These are phyloP conservation scores for Psittacula cyanocephala DNA, from an alignment of 2,113 vertebrate species.

Conservation along the genomic window DNA sequence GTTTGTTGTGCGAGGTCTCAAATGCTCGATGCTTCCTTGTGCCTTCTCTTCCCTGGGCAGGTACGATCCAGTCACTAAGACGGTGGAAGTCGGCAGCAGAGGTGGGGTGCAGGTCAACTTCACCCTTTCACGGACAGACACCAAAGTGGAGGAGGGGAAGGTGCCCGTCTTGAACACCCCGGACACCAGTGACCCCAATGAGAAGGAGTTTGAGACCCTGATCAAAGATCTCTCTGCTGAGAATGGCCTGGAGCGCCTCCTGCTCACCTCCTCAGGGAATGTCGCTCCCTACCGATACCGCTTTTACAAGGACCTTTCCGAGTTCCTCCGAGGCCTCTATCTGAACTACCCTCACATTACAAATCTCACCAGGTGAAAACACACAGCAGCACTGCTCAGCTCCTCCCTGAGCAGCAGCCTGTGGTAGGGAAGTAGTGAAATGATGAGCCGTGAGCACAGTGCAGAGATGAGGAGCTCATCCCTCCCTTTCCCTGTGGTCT, in stretches of 20 bases:
- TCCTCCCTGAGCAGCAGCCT: not conserved
- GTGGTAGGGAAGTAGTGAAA: not conserved
- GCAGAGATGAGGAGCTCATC: not conserved
- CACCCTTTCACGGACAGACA: conserved; percentile 78
- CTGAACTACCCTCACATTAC: conserved; percentile 93
- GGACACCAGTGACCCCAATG: conserved; percentile 74
- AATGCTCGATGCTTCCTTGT: not conserved
- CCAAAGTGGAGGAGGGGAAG: conserved; percentile 69
- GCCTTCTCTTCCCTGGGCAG: conserved; percentile 62
- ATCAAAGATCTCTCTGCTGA: conserved; percentile 91
- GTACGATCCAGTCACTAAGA: conserved; percentile 82
- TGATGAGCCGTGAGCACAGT: accelerated
- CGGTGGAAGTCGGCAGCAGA: conserved; percentile 78
- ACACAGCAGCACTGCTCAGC: not conserved
- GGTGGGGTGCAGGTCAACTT: conserved; percentile 86
- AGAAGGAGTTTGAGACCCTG: conserved; percentile 84
- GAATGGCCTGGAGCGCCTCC: conserved; percentile 84
- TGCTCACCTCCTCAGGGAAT: conserved; percentile 78
- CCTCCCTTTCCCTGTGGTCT: not conserved
- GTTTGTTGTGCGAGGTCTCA: not conserved
- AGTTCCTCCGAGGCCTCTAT: conserved; percentile 83
- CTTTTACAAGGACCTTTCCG: conserved; percentile 83
- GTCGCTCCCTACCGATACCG: conserved; percentile 85
- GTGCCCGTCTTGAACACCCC: conserved; percentile 36
- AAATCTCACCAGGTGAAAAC: conserved; percentile 77